Evolutionary conservation across 1,140 invertebrate genomes (phyloP), one percentile per base, ranked within the genome.

Genomic region (Thereuonema tuberculata): DNA sequence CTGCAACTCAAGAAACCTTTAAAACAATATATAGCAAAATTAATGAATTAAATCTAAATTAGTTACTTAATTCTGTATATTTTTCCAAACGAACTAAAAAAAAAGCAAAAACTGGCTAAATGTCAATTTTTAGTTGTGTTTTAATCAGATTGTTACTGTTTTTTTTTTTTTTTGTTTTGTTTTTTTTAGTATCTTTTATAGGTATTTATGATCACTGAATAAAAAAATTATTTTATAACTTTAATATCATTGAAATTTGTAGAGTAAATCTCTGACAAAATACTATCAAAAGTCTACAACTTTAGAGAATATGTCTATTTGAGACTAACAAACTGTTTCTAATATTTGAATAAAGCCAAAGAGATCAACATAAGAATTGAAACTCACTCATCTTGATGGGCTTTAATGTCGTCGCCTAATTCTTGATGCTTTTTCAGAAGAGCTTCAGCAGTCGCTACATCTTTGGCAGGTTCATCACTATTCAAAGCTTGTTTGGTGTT

Each of bases 361-460:
- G 17, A 37, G 5, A 9, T 37, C 31, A 37, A 37, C 17, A 37
- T 37, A 37, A 37, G n/a, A n/a, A n/a, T n/a, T 37, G 31, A 9
- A 9, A 62, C 56, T 67, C 67, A 86, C 81, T 93, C 89, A 67
- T 92, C 89, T 68, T 88, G 80, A 67, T 94, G 87, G 0, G 89
- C 85, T 68, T 84, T 82, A 63, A 99, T 94, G 64, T 98, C 93
- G 65, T 95, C 87, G 2, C 82, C 80, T 1, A 98, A 74, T 65
- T 98, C 94, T 56, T 86, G 81, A 72, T 98, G 93, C 55, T 91
- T 84, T 71, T 98, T 96, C 1, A 91, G 76, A 25, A 97, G 77
- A 58, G 82, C 81, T 71, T 98, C 90, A 3, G 94, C 94, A 0
- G 90, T 92, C 20, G 85, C 84, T 17, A 93, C 88, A 75, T 94